Conservation (phyloP, 2,888 invertebrate species). For the Tachina fera region DNA sequence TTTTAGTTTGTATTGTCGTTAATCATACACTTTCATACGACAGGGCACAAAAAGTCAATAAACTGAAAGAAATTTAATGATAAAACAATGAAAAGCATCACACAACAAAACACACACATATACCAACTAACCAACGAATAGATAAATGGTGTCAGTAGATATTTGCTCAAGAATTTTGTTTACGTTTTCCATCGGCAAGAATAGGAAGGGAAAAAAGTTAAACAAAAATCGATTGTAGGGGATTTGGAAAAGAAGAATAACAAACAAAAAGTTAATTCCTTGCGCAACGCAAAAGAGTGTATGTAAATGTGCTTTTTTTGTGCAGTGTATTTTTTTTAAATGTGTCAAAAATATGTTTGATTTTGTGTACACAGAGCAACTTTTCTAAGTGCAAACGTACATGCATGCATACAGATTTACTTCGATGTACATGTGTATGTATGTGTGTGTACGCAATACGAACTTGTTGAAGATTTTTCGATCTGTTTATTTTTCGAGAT, state of each 20-base stretch:
- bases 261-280: slow-evolving; percentile 28
- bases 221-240: slow-evolving; percentile 9
- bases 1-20: slow-evolving; percentile 67
- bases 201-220: too few relatives aligned
- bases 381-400: not conserved
- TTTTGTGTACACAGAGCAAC: not conserved
- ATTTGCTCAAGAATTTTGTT: not conserved
- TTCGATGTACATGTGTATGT: not conserved
- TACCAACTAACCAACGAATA: not conserved
- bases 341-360: slow-evolving; percentile 7
- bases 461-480: not conserved
- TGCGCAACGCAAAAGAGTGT: slow-evolving; percentile 2
- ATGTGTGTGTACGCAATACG: not conserved
- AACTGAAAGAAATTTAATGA: slow-evolving; percentile 58
- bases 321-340: slow-evolving; percentile 34
- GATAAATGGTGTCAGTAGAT: not conserved
- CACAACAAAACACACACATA: not conserved
- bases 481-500: not conserved
- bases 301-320: slow-evolving; percentile 19
- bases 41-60: slow-evolving; percentile 43
- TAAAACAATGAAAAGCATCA: slow-evolving; percentile 22
- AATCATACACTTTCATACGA: slow-evolving; percentile 59
- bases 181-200: not conserved
- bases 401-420: not conserved
- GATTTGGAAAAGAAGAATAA: not conserved